A percentile compares a stretch with the other conserved stretches of the same genome.
These are phyloP conservation scores for Helostoma temminkii DNA, from an alignment of 2,797 vertebrate species.

Conservation along the genomic window DNA sequence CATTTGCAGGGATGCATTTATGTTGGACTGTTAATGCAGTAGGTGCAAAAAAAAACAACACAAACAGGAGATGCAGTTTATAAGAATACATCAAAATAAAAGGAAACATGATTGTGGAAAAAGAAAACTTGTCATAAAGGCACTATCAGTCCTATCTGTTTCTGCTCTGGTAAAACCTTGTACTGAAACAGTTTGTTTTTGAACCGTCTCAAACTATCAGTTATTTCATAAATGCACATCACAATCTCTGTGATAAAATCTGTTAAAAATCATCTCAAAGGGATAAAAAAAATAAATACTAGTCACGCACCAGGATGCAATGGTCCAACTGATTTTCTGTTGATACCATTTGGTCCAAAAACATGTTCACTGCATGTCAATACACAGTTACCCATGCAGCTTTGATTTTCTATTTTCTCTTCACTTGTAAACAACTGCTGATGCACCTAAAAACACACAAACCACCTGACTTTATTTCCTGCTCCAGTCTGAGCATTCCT, in stretches of 20 bases:
- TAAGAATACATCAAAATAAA: conserved; percentile 15
- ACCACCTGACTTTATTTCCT: not conserved
- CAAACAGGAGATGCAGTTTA: conserved; percentile 36
- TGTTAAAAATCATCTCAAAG: conserved; percentile 35
- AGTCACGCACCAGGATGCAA: conserved; percentile 51
- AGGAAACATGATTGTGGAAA: conserved; percentile 13
- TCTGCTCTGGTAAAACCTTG: conserved; percentile 36
- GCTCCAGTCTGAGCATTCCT: not conserved
- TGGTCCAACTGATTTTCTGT: conserved; percentile 37
- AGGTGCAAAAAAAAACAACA: conserved; percentile 34
- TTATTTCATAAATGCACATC: conserved; percentile 20
- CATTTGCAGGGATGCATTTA: conserved; percentile 58
- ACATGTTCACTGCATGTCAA: conserved; percentile 45
- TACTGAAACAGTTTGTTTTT: conserved; percentile 10
- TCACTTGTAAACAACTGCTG: conserved; percentile 72
- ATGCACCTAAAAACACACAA: conserved; percentile 45
- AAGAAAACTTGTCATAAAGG: conserved; percentile 70
- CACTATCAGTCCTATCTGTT: conserved; percentile 68
- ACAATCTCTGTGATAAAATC: conserved; percentile 25
- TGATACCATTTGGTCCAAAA: conserved; percentile 77
- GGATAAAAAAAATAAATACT: conserved; percentile 33
- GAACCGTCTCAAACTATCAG: not conserved
- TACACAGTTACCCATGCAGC: conserved; percentile 57
- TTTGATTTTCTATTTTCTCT: not conserved
- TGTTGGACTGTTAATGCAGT: conserved; percentile 46